A percentile compares a stretch with the other conserved stretches of the same genome.
Evolutionary conservation across 2,797 vertebrate genomes (phyloP).

Genomic region (Anisognathus igniventris): DNA sequence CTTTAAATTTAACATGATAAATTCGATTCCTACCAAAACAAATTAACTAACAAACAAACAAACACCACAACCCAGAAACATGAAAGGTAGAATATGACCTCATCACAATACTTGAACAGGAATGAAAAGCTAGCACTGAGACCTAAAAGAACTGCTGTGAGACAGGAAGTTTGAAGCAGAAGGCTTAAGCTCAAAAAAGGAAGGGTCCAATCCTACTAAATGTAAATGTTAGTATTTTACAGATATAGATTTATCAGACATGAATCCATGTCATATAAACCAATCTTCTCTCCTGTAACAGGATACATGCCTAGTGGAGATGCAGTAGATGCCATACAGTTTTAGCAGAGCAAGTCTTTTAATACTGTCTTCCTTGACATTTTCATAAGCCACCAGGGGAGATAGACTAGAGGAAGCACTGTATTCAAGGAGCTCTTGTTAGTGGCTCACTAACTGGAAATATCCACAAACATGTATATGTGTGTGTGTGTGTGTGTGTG

Average conservation of each 20-base stretch:
- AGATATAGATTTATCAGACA: not conserved
- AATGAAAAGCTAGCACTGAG: not conserved
- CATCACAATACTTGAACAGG: not conserved
- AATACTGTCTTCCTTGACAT: not conserved
- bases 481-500: fast-evolving
- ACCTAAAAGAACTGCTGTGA: not conserved
- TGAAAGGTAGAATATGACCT: not conserved
- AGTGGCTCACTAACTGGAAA: not conserved
- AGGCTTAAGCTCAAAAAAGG: not conserved
- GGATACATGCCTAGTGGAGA: not conserved
- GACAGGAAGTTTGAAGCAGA: not conserved
- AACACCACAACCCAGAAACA: not conserved
- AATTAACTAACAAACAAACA: not conserved
- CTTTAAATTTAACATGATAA: not conserved
- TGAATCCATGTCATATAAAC: not conserved
- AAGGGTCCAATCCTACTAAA: not conserved
- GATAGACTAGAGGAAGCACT: not conserved
- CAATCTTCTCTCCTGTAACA: not conserved
- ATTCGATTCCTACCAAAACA: not conserved
- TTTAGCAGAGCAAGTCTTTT: not conserved
- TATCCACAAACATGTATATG: fast-evolving
- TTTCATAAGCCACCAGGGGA: not conserved
- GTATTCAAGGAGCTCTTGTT: not conserved
- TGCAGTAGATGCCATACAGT: not conserved
- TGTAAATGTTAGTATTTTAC: not conserved